A percentile compares a stretch with the other conserved stretches of the same genome.
These are phyloP conservation scores for Scrobipalpa costella DNA, from an alignment of 2,888 invertebrate species.

Conservation along the genomic window DNA sequence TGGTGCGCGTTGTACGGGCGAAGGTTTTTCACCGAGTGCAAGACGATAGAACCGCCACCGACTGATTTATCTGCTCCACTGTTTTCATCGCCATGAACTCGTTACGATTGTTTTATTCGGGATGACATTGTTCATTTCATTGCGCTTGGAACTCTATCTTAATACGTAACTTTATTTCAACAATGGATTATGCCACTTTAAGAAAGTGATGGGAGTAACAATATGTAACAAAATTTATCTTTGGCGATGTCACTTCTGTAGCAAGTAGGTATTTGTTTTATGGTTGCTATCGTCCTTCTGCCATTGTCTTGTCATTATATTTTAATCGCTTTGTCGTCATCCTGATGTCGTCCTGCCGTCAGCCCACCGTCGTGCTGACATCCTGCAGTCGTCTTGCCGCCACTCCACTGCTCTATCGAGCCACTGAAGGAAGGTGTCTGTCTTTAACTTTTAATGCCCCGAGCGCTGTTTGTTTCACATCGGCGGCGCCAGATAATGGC, in stretches of 20 bases:
- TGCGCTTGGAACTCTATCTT: too few species aligned
- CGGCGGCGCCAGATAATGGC: not conserved
- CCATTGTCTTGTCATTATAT: too few species aligned
- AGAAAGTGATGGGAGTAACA: too few species aligned
- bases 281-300: too few species aligned
- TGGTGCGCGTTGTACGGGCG: slow-evolving; percentile 34
- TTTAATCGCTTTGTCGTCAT: too few species aligned
- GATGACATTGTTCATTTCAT: too few species aligned
- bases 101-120: slow-evolving; percentile 4
- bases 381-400: not conserved
- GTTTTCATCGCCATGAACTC: slow-evolving; percentile 6
- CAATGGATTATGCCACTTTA: too few species aligned
- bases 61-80: slow-evolving; percentile 11
- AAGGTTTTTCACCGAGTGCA: slow-evolving; percentile 9
- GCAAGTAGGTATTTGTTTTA: too few species aligned
- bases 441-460: slow-evolving; percentile 9
- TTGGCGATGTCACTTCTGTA: too few species aligned
- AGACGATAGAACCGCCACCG: not conserved
- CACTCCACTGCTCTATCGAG: not conserved
- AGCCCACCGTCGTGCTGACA: not conserved
- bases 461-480: slow-evolving; percentile 22
- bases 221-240: too few species aligned
- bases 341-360: too few species aligned
- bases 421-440: not conserved
- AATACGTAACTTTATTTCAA: too few species aligned